Base-by-base conservation (phyloP, 2,797 vertebrate genomes). In the Sternotherus odoratus region DNA sequence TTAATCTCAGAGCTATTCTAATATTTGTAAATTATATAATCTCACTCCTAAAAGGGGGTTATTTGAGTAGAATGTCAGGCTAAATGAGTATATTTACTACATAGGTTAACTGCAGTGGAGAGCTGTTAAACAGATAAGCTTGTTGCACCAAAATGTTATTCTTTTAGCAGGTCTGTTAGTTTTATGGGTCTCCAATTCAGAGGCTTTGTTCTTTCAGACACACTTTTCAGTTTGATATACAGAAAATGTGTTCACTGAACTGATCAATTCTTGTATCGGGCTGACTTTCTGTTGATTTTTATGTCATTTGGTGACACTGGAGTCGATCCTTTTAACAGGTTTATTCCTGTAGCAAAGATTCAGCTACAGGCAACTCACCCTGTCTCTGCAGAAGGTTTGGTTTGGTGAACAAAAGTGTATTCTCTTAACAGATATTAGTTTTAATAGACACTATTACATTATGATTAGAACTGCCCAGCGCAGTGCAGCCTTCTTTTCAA, bases 41-140 rank as follows among this genome's bases (percentile, higher is more conserved):
- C 95, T 86, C 93, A 77, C 50, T 90, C 78, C 48, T 66, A 79
- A 72, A 90, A 83, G 90, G 89, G 86, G 80, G 72, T 90, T 88
- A 49, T 82, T 92, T 66, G 86, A 96, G 94, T 92, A 83, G 91
- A 80, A 54, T 96, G 96, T 95, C 96, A 93, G 88, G 43, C 85
- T 94, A 78, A 91, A 88, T 95, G 82, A 90, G 80, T 1, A 4
- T 91, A 50, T 96, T 89, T 86, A 50, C 91, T 0, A 30, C 43
- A 0, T 51, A 46, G 24, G 72, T 91, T 96, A 96, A 96, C 90
- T 94, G 95, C 81, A 19, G 57, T 26, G 87, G 96, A 97, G 94
- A 96, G 95, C 96, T 96, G 96, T 93, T 97, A 94, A 94, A 93
- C 95, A 96, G 94, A 97, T 95, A 75, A 94, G 86, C 92, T 91